Conservation (phyloP, 2,797 vertebrate genomes). For the Gymnothorax javanicus region DNA sequence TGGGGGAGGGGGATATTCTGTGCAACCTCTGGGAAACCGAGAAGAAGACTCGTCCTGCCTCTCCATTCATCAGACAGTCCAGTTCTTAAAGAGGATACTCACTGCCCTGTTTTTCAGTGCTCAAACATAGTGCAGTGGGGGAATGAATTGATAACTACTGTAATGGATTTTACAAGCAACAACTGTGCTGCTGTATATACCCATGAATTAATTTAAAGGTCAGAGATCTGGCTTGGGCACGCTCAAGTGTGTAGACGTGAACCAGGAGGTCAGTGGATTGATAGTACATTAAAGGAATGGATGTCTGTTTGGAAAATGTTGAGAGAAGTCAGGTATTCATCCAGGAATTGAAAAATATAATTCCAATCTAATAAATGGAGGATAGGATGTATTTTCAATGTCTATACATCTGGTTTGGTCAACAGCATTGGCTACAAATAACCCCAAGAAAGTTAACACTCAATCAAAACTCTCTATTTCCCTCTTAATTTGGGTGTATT, state of each 20-base stretch:
- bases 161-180: neutral
- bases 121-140: neutral
- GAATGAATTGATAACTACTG: neutral
- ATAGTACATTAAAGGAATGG: neutral
- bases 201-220: constrained; percentile 1
- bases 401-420: neutral
- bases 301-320: neutral
- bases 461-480: neutral
- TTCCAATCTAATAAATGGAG: neutral
- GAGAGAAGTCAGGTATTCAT: neutral
- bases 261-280: neutral
- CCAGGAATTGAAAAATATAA: neutral
- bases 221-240: neutral
- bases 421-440: neutral
- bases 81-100: neutral
- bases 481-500: neutral
- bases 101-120: neutral
- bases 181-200: neutral
- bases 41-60: neutral
- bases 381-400: neutral
- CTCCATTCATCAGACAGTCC: neutral
- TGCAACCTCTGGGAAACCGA: neutral
- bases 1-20: neutral
- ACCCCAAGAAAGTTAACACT: neutral
- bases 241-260: neutral